Conservation (phyloP, 2,797 vertebrate genomes). For the Manis pentadactyla region DNA sequence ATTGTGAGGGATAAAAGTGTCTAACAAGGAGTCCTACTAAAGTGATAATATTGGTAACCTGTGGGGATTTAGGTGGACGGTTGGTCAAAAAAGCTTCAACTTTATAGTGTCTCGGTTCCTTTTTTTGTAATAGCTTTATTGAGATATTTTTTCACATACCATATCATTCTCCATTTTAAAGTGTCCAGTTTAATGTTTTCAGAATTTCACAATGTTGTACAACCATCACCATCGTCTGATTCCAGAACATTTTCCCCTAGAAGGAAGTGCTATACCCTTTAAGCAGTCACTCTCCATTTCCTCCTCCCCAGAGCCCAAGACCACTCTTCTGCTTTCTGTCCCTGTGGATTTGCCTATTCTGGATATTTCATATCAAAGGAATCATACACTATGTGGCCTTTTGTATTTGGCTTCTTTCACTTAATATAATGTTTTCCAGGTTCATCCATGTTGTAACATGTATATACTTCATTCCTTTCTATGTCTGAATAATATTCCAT, state of each 20-base stretch:
- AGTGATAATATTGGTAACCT: neutral
- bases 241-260: neutral
- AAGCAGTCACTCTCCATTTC: neutral
- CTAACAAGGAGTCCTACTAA: neutral
- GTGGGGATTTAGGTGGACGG: neutral
- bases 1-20: neutral
- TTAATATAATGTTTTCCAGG: neutral
- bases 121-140: neutral
- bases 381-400: neutral
- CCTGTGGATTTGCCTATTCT: neutral
- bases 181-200: neutral
- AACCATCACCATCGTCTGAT: neutral
- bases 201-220: neutral
- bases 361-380: neutral
- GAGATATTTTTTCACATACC: neutral
- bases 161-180: neutral
- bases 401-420: neutral
- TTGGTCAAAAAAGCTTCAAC: neutral
- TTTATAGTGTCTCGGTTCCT: neutral
- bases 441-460: neutral
- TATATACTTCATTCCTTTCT: neutral
- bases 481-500: neutral
- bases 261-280: neutral
- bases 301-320: neutral
- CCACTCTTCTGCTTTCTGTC: neutral